Base-by-base conservation (phyloP, 2,113 vertebrate species). In the Turnix velox region DNA sequence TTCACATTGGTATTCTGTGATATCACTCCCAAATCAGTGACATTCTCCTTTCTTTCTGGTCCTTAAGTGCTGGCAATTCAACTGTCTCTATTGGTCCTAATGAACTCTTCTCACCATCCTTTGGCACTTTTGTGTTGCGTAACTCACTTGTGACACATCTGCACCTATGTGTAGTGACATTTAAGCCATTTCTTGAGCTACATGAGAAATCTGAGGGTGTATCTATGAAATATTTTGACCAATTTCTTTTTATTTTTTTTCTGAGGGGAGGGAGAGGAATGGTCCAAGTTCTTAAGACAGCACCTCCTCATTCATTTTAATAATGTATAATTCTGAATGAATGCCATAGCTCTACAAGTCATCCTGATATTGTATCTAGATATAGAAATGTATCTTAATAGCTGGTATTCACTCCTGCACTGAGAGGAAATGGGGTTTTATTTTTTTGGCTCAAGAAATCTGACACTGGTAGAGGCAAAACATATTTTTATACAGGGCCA, bases 401-500 rank as follows among this genome's bases (percentile, higher is more conserved):
- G 43, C 58, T 89, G 61, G n/a, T 82, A 43, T 73, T 79, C 1
- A 0, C 61, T 91, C 63, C 68, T 89, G 35, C 65, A 51, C 30
- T 72, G 71, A 67, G 82, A 57, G 40, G 49, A 92, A 86, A 58
- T 20, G 66, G 80, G 33, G 58, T 58, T 42, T 78, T 71, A n/a
- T 59, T 63, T 80, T 80, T 94, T 91, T 87, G 71, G 68, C 93
- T 77, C 80, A 72, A 75, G 35, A 63, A 75, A 77, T 57, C 59
- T 91, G 77, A 94, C 42, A 35, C 39, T 61, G 52, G 67, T 79
- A 58, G 83, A 91, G 65, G 83, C 83, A 79, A 75, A 67, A 54
- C 84, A 80, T 82, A 27, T 73, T 83, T 77, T 59, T 82, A 45
- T 59, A 86, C 46, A 43, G 94, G 92, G 84, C 94, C 91, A 69